Percentiles rank a stretch among this genome's conserved stretches.
Conservation (phyloP, 1,140 invertebrate genomes). For the Danaus melanippus region DNA sequence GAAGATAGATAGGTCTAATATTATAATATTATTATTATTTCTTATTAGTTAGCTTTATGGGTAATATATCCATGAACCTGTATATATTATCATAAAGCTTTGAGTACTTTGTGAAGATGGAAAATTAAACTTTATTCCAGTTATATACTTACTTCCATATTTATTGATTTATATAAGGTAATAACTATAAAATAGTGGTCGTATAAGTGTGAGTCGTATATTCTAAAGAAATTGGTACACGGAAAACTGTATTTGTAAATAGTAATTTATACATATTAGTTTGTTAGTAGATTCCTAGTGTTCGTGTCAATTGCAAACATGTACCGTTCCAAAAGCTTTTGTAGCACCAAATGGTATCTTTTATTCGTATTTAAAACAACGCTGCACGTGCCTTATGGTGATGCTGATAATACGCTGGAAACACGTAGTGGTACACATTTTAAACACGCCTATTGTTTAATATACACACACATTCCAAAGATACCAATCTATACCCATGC, state of each 20-base stretch:
- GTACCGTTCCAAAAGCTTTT: conserved; percentile 26
- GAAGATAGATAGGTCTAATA: too few relatives aligned
- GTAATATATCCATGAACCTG: too few relatives aligned
- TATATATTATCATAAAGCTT: too few relatives aligned
- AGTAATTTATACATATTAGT: too few relatives aligned
- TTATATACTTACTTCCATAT: too few relatives aligned
- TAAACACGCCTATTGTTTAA: conserved; percentile 25
- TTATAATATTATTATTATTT: too few relatives aligned
- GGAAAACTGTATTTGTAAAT: conserved; percentile 10
- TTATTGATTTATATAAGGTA: too few relatives aligned
- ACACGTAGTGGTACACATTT: conserved; percentile 26
- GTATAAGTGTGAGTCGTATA: too few relatives aligned
- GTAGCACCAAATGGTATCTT: conserved; percentile 23
- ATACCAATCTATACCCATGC: conserved; percentile 17
- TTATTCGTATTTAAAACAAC: conserved; percentile 27
- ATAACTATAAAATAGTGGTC: too few relatives aligned
- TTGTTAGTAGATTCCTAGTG: conserved; percentile 12
- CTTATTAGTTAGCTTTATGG: too few relatives aligned
- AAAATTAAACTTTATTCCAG: too few relatives aligned
- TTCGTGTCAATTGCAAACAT: conserved; percentile 23
- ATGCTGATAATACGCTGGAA: conserved; percentile 23
- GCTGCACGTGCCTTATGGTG: conserved; percentile 24
- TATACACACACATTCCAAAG: conserved; percentile 24
- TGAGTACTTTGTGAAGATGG: too few relatives aligned
- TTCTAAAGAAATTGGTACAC: not conserved